A percentile compares a stretch with the other conserved stretches of the same genome.
phyloP scores from a whole-genome alignment of 2,113 vertebrate species.

The Microtus richardsoni region DNA sequence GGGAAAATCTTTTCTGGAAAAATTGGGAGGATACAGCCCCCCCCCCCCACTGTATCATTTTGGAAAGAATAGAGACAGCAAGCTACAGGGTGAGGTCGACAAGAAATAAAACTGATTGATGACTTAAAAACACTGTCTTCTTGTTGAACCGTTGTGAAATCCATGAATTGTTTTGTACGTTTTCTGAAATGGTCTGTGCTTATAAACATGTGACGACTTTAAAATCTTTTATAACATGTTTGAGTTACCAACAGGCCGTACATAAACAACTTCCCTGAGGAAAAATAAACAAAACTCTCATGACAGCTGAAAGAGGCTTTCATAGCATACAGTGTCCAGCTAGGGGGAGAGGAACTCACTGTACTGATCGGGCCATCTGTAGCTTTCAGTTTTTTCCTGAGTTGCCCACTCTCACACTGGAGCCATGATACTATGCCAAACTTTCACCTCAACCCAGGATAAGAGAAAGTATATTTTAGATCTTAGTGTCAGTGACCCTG shows the following conservation, averaged over 20 bases:
- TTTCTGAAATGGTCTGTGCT: neutral
- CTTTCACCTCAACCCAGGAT: neutral
- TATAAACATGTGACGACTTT: neutral
- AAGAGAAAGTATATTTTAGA: neutral
- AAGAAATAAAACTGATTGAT: neutral
- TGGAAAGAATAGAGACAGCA: neutral
- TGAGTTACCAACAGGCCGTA: neutral
- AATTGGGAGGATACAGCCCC: neutral
- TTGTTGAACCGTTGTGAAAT: neutral
- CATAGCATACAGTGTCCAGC: neutral
- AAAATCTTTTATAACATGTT: neutral
- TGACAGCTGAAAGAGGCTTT: neutral
- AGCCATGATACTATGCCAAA: neutral
- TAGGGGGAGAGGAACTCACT: neutral
- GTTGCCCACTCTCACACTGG: neutral
- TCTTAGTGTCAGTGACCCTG: too few species aligned
- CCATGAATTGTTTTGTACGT: neutral
- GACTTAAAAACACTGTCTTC: neutral
- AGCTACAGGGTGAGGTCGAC: neutral
- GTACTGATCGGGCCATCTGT: rapidly evolving
- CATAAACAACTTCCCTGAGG: neutral
- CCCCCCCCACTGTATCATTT: neutral
- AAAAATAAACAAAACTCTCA: neutral
- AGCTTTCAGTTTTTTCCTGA: neutral
- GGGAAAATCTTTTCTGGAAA: too few species aligned